Evolutionary conservation across 2,113 vertebrate genomes (phyloP).

Genomic region (Cyrtonyx montezumae): DNA sequence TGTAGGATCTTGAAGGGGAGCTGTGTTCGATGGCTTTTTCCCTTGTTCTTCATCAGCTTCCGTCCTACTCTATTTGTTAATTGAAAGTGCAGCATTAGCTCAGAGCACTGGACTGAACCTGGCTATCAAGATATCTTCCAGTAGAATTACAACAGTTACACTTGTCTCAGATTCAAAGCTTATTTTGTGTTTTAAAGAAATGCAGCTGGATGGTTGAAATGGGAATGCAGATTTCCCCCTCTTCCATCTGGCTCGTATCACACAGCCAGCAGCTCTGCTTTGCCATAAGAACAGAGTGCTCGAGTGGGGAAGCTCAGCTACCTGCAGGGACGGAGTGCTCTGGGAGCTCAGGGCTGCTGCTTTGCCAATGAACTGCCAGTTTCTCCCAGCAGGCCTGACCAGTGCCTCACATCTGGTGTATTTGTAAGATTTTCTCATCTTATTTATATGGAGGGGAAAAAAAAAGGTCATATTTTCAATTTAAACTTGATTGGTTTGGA

Average conservation of each 20-base stretch:
- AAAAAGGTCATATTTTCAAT: background rate
- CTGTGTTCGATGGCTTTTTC: background rate
- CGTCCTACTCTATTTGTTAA: background rate
- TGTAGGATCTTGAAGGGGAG: background rate
- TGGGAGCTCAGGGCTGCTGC: background rate
- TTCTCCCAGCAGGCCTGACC: background rate
- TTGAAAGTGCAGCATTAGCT: background rate
- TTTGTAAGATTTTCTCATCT: background rate
- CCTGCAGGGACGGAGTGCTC: background rate
- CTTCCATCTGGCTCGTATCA: rapidly evolving
- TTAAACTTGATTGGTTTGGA: background rate
- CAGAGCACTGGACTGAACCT: background rate
- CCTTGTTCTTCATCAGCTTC: background rate
- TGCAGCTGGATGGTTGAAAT: background rate
- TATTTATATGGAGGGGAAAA: background rate
- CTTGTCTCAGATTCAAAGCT: background rate
- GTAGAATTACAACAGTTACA: background rate
- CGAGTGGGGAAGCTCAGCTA: background rate
- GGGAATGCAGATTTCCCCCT: background rate
- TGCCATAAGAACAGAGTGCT: background rate
- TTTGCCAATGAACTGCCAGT: background rate
- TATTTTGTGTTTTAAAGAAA: background rate
- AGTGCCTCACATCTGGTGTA: background rate
- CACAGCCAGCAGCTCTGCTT: background rate
- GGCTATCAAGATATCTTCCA: background rate